A percentile compares a stretch with the other conserved stretches of the same genome.
phyloP scores from a whole-genome alignment of 1,140 invertebrate species.

The Hypsibius dujardini region DNA sequence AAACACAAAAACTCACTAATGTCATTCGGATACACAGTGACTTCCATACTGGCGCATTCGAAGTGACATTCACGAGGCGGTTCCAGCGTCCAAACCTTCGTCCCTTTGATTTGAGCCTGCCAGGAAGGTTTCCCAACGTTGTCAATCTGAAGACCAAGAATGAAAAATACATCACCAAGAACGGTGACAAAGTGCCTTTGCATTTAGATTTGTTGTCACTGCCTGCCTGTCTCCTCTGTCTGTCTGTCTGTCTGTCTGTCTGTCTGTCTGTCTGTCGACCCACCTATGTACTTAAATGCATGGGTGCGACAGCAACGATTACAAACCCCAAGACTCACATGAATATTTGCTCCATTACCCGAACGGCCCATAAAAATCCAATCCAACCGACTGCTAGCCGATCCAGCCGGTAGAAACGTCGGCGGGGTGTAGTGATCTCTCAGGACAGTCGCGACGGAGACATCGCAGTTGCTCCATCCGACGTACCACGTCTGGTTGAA shows the following conservation, averaged over 20 bases:
- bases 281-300: too few relatives aligned
- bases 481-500: constrained; percentile 61
- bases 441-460: constrained; percentile 51
- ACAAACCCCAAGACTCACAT: constrained; percentile 44
- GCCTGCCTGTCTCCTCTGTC: background rate
- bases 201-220: background rate
- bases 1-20: constrained; percentile 51
- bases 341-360: constrained; percentile 78
- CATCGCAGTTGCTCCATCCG: constrained; percentile 78
- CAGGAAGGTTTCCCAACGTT: constrained; percentile 74
- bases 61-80: constrained; percentile 73
- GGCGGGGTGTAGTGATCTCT: constrained; percentile 60
- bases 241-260: background rate
- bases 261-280: too few relatives aligned
- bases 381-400: constrained; percentile 65
- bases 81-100: constrained; percentile 64
- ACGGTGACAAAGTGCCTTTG: background rate
- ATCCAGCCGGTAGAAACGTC: constrained; percentile 63
- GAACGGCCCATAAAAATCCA: constrained; percentile 92
- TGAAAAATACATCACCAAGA: background rate
- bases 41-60: constrained; percentile 47
- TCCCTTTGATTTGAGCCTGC: constrained; percentile 74
- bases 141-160: constrained; percentile 50
- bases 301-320: too few relatives aligned
- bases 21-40: constrained; percentile 61